Percentiles rank a stretch among this genome's conserved stretches.
Conservation (phyloP, 2,888 invertebrate species). For the Troides aeacus region DNA sequence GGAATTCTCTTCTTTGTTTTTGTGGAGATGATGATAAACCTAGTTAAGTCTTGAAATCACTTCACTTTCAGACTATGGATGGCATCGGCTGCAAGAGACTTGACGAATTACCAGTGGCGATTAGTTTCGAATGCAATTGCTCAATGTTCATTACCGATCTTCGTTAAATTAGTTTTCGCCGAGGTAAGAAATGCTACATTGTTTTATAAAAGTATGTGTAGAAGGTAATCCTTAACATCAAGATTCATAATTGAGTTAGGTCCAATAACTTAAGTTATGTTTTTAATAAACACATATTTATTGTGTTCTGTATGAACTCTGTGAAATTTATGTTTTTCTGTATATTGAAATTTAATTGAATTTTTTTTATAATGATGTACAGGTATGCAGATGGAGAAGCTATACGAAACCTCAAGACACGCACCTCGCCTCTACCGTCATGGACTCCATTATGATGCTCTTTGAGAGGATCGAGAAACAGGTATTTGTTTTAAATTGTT, state of each 20-base stretch:
- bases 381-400: slow-evolving; percentile 96
- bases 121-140: slow-evolving; percentile 95
- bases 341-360: not conserved
- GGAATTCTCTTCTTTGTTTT: too few relatives aligned
- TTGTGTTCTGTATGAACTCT: too few relatives aligned
- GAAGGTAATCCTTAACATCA: too few relatives aligned
- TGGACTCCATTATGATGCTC: slow-evolving; percentile 98
- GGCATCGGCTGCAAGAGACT: slow-evolving; percentile 90
- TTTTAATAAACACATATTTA: too few relatives aligned
- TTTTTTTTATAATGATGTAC: not conserved
- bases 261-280: too few relatives aligned
- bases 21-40: too few relatives aligned
- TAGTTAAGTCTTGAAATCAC: too few relatives aligned
- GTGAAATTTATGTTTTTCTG: too few relatives aligned
- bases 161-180: slow-evolving; percentile 97
- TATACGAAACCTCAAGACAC: slow-evolving; percentile 97
- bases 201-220: too few relatives aligned
- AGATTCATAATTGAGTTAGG: too few relatives aligned
- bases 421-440: slow-evolving; percentile 94
- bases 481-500: slow-evolving; percentile 51
- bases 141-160: slow-evolving; percentile 96
- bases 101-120: slow-evolving; percentile 96
- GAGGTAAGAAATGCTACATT: slow-evolving; percentile 73
- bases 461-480: slow-evolving; percentile 98
- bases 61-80: slow-evolving; percentile 89